A percentile compares a stretch with the other conserved stretches of the same genome.
Evolutionary conservation across 2,797 vertebrate species (phyloP).

Genomic region (Mionectes olivaceus): DNA sequence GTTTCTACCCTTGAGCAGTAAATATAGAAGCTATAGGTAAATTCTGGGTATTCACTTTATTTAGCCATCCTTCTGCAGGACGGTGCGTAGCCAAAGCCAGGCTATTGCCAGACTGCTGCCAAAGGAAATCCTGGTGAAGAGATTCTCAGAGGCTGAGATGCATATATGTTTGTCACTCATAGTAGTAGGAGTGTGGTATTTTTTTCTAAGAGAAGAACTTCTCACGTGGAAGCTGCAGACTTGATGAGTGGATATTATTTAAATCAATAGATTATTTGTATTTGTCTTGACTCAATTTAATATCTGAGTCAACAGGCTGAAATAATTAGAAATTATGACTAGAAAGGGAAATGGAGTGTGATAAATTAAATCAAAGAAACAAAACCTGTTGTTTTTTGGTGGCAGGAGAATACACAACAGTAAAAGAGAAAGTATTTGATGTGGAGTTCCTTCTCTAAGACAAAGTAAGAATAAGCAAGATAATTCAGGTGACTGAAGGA

Average conservation of each 20-base stretch:
- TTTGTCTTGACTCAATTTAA: slow-evolving; percentile 33
- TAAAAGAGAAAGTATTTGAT: not conserved
- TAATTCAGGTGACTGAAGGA: not conserved
- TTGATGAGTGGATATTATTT: slow-evolving; percentile 47
- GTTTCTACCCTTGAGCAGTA: not conserved
- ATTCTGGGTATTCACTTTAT: not conserved
- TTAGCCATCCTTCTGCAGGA: not conserved
- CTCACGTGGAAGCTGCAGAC: slow-evolving; percentile 4
- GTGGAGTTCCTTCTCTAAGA: not conserved
- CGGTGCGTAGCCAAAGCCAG: not conserved
- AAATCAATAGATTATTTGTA: slow-evolving; percentile 48
- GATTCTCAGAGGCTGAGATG: not conserved
- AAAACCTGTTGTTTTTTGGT: slow-evolving; percentile 42
- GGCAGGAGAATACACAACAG: not conserved
- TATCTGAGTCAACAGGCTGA: slow-evolving; percentile 65
- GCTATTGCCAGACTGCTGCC: not conserved
- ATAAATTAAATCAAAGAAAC: slow-evolving; percentile 72
- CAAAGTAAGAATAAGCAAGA: not conserved
- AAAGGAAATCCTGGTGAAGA: not conserved
- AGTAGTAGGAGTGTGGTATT: not conserved
- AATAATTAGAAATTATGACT: slow-evolving; percentile 71
- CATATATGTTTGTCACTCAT: not conserved
- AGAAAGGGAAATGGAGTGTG: slow-evolving; percentile 59
- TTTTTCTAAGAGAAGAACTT: not conserved
- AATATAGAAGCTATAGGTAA: not conserved